Evolutionary conservation across 2,113 vertebrate species (phyloP).

Genomic region (Ciconia stormi): DNA sequence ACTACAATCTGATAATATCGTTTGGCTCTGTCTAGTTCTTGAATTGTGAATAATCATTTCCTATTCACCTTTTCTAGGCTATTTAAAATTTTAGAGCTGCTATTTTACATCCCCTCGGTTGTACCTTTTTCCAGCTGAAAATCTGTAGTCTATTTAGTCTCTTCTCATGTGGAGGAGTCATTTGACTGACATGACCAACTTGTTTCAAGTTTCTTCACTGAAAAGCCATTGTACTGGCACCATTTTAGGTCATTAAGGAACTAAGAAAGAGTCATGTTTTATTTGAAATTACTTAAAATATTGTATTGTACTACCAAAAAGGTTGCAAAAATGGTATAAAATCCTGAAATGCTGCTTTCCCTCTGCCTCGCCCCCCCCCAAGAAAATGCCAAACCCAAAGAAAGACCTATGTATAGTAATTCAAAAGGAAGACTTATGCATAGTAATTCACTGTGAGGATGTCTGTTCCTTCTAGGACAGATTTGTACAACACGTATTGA

Average conservation of each 20-base stretch:
- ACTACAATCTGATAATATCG: not conserved
- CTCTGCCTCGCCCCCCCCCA: accelerated
- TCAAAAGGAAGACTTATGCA: not conserved
- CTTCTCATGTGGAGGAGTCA: not conserved
- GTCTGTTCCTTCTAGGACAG: not conserved
- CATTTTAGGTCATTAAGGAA: not conserved
- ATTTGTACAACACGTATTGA: not conserved
- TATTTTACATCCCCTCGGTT: not conserved
- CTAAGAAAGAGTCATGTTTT: not conserved
- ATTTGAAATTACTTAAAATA: not conserved
- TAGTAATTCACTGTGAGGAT: not conserved
- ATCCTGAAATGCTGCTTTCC: not conserved
- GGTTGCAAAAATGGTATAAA: not conserved
- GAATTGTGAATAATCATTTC: constrained; percentile 30
- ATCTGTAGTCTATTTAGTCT: not conserved
- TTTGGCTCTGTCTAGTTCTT: not conserved
- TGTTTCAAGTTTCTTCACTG: not conserved
- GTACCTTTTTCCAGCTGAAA: constrained; percentile 3
- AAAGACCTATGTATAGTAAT: not conserved
- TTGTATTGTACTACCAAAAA: not conserved
- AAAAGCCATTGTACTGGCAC: not conserved
- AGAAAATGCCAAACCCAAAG: not conserved
- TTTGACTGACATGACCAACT: not conserved
- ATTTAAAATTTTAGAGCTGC: constrained; percentile 17
- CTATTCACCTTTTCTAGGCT: constrained; percentile 23